Evolutionary conservation across 2,888 invertebrate species (phyloP).

Genomic region (Ectemnius continuus): DNA sequence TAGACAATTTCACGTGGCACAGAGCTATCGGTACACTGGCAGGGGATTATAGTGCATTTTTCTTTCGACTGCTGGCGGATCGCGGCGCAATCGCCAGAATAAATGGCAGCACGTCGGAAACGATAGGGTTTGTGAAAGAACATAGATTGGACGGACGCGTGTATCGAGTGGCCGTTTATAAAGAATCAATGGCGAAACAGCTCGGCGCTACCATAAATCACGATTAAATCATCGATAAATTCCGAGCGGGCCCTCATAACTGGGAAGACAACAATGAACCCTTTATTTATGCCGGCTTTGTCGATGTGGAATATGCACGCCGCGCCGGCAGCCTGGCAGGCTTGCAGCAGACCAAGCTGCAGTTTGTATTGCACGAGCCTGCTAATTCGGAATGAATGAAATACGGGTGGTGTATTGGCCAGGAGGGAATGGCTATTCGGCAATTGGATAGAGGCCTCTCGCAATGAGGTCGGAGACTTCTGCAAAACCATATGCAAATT

Average conservation of each 20-base stretch:
- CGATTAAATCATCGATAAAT: conserved; percentile 9
- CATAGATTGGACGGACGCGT: conserved; percentile 5
- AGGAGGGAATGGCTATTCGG: background rate
- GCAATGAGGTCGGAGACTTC: background rate
- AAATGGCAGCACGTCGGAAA: background rate
- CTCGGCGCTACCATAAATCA: conserved; percentile 2
- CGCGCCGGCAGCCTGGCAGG: background rate
- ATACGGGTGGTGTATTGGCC: background rate
- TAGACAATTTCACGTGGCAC: conserved; percentile 4
- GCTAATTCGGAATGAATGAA: background rate
- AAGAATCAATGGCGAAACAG: conserved; percentile 6
- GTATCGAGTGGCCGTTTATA: background rate
- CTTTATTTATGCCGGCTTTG: conserved; percentile 7
- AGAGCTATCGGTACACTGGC: background rate
- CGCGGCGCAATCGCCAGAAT: conserved; percentile 1
- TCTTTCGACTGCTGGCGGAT: background rate
- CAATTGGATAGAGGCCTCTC: background rate
- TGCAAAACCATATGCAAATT: background rate
- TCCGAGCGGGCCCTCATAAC: background rate
- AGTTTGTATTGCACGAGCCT: background rate
- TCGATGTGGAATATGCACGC: background rate
- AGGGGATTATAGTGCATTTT: conserved; percentile 3
- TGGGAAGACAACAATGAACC: conserved; percentile 4
- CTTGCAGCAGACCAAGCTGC: background rate
- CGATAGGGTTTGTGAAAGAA: conserved; percentile 7